Base-by-base conservation (phyloP, 30 jellyfish, hydroid and myxozoan genomes). In the Sanderia malayensis region DNA sequence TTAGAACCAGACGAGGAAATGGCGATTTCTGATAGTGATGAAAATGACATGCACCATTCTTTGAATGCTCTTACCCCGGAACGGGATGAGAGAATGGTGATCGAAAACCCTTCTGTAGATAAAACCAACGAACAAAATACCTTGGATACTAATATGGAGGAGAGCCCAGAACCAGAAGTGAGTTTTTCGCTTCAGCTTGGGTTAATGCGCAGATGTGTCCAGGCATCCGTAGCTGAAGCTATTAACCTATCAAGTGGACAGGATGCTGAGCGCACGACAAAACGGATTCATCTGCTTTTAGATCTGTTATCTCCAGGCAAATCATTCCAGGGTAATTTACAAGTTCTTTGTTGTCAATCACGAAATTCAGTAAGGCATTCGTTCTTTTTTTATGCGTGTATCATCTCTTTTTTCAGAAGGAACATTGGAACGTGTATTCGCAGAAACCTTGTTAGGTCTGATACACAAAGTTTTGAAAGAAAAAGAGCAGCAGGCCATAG, bases 121-220 rank as follows among this genome's bases (percentile, higher is more conserved):
- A n/a, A n/a, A n/a, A n/a, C n/a, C n/a, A n/a, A n/a, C n/a, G n/a
- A n/a, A n/a, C n/a, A n/a, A n/a, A n/a, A n/a, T n/a, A n/a, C n/a
- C n/a, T n/a, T n/a, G n/a, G n/a, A n/a, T n/a, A n/a, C n/a, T n/a
- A 1, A 45, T 22, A 28, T 32, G 21, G 34, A 44, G 24, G 47
- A 19, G 47, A 45, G 45, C 1, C 45, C n/a, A 21, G 52, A 37
- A 37, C 10, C 6, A 37, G 10, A 13, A 6, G 10, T 13, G 10
- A 37, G 52, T 37, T 44, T 44, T 21, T 32, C 59, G 0, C 67
- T 74, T 24, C 86, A 58, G 77, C 86, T 74, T 34, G 86, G 75
- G 11, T 33, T 74, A 20, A 31, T 74, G 23, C 61, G 77, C 19
- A 64, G 86, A 22, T 74, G 77, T 44, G 67, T 74, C 19, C 86